Conservation (phyloP, 1,140 invertebrate species). For the Dendrolimus punctatus region DNA sequence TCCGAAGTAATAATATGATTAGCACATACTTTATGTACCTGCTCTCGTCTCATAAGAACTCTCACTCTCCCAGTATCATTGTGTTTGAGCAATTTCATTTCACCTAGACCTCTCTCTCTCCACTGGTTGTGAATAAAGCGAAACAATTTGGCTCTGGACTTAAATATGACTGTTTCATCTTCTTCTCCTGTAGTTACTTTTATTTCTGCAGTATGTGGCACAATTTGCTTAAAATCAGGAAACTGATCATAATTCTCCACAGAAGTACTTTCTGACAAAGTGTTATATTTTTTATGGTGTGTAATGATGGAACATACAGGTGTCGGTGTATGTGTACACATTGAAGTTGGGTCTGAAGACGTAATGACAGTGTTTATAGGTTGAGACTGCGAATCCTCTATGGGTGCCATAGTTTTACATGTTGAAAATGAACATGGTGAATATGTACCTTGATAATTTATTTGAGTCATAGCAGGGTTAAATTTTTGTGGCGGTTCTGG, state of each 20-base stretch:
- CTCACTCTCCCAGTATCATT: slow-evolving; percentile 77
- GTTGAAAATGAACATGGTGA: slow-evolving; percentile 33
- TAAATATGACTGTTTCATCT: slow-evolving; percentile 80
- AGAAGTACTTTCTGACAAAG: slow-evolving; percentile 65
- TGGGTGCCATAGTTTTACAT: slow-evolving; percentile 32
- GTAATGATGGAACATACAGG: slow-evolving; percentile 81
- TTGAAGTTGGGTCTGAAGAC: slow-evolving; percentile 82
- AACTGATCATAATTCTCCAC: slow-evolving; percentile 84
- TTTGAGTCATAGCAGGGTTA: slow-evolving; percentile 43
- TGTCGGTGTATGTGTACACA: slow-evolving; percentile 70
- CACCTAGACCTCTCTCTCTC: slow-evolving; percentile 92
- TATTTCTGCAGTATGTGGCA: slow-evolving; percentile 88
- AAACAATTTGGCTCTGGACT: slow-evolving; percentile 82
- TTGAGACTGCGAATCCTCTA: slow-evolving; percentile 66
- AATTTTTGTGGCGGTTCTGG: slow-evolving; percentile 45
- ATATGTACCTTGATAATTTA: slow-evolving; percentile 51
- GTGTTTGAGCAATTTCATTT: slow-evolving; percentile 88
- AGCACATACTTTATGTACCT: slow-evolving; percentile 91
- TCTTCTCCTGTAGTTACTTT: slow-evolving; percentile 88
- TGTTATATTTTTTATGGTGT: slow-evolving; percentile 78
- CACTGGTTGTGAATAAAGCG: slow-evolving; percentile 86
- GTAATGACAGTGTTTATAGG: slow-evolving; percentile 87
- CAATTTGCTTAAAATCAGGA: slow-evolving; percentile 89
- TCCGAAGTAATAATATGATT: slow-evolving; percentile 87
- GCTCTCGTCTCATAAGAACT: slow-evolving; percentile 91